Conservation (phyloP, 2,888 invertebrate species). For the Macrosoma leucophasiata region DNA sequence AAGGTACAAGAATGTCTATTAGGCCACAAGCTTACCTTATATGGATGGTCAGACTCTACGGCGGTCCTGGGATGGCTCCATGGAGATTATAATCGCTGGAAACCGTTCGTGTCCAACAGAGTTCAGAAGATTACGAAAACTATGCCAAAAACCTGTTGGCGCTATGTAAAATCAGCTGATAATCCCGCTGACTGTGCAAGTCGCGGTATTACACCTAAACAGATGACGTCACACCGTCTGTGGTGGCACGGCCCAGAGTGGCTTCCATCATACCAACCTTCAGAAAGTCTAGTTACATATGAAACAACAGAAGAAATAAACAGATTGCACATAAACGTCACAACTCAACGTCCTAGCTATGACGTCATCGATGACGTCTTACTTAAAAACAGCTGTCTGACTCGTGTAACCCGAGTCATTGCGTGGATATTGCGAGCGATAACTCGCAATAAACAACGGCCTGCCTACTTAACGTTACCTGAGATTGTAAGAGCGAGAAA, state of each 20-base stretch:
- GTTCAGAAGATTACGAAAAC: conserved; percentile 2
- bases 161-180: not conserved
- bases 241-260: conserved; percentile 5
- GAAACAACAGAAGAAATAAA: not conserved
- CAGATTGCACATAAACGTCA: not conserved
- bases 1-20: not conserved
- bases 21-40: not conserved
- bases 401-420: not conserved
- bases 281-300: not conserved
- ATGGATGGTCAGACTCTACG: conserved; percentile 8
- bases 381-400: not conserved
- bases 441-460: too few species aligned
- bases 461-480: too few species aligned
- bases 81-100: conserved; percentile 19
- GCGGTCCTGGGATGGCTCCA: conserved; percentile 5
- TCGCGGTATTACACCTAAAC: not conserved
- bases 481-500: too few species aligned
- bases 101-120: conserved; percentile 22
- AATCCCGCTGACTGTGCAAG: not conserved
- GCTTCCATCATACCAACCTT: not conserved
- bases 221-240: conserved; percentile 1
- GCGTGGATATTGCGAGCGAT: conserved; percentile 5
- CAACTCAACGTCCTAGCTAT: not conserved
- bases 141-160: not conserved
- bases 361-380: not conserved